Base-by-base conservation (phyloP, 2,113 vertebrate species). In the Phalacrocorax brasilianus region DNA sequence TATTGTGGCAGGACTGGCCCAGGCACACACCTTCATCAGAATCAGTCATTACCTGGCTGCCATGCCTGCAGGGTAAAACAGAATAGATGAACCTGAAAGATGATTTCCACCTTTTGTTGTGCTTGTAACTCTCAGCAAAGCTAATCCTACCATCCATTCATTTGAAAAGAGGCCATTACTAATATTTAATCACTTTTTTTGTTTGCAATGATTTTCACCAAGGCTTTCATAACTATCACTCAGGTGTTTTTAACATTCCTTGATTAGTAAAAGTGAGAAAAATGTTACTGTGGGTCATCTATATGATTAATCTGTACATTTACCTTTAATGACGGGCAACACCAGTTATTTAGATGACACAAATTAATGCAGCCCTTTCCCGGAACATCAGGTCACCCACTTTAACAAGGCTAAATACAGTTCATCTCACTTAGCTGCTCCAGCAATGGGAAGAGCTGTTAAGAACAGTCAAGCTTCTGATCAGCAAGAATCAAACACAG, bases 341-440 rank as follows among this genome's bases (percentile, higher is more conserved):
- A 91, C n/a, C 55, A 58, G 50, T 94, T 67, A 55, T 42, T 50
- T 7, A 55, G 42, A 52, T 58, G 15, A 47, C 61, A 61, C n/a
- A 66, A 56, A 83, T 58, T 73, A 67, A 91, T 49, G 58, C 67
- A 91, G 77, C 42, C 52, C 19, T 79, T 91, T 47, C 30, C 40
- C 87, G 38, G n/a, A 74, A 73, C 74, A 77, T 85, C 50, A 68
- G 32, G 45, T 72, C 52, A 85, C 55, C 53, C 50, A 63, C 74
- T 88, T 92, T 74, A 93, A 92, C 79, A 93, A 91, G 40, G 35
- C 40, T 56, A 91, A 76, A 91, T 9, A 32, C 66, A 79, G 81
- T 89, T 93, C 91, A 93, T 45, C 83, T 87, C 58, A 52, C 58
- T 85, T 84, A 85, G 45, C 58, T 65, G 22, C 74, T 96, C 76